phyloP scores from a whole-genome alignment of 2,888 invertebrate species.

The Dioctria rufipes region DNA sequence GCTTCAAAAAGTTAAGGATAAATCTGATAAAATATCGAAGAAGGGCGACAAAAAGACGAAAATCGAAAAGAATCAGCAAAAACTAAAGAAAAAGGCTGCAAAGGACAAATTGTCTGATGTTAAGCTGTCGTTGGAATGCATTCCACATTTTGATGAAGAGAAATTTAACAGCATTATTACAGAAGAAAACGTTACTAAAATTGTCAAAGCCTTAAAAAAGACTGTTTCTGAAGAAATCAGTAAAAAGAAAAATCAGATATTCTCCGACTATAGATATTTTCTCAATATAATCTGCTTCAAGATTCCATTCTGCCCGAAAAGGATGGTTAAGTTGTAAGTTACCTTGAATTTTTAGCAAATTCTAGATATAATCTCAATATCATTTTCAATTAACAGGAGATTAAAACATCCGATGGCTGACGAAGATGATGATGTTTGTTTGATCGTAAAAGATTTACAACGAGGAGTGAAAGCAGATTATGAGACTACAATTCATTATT shows the following conservation, averaged over 20 bases:
- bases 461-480: conserved; percentile 80
- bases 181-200: conserved; percentile 63
- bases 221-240: conserved; percentile 64
- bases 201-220: conserved; percentile 64
- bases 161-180: conserved; percentile 64
- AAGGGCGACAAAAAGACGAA: background rate
- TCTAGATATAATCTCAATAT: background rate
- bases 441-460: conserved; percentile 85
- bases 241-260: conserved; percentile 65
- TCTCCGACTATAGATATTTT: conserved; percentile 66
- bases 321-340: conserved; percentile 78
- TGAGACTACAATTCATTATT: conserved; percentile 82
- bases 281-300: conserved; percentile 73
- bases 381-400: conserved; percentile 65
- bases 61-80: background rate
- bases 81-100: background rate
- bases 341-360: conserved; percentile 18
- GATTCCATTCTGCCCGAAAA: conserved; percentile 75
- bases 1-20: background rate
- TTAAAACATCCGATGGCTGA: conserved; percentile 77
- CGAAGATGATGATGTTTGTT: conserved; percentile 79
- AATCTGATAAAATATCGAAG: background rate
- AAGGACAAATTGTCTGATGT: too few species aligned
- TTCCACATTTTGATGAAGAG: conserved; percentile 64
- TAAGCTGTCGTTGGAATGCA: background rate